phyloP scores from a whole-genome alignment of 53 echinoderm and acorn worm genomes.

The Zoroaster sp. region DNA sequence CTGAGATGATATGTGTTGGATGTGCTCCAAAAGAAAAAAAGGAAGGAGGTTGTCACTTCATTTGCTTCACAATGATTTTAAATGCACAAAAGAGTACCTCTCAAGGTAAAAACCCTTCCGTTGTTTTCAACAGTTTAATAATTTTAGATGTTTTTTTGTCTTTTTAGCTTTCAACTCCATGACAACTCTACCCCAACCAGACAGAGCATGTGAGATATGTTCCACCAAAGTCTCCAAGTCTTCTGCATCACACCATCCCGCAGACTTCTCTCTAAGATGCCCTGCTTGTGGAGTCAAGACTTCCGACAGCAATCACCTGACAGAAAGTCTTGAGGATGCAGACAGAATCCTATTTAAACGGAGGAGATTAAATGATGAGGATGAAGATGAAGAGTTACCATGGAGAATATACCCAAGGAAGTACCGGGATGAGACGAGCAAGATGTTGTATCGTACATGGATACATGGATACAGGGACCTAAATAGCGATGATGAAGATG shows the following conservation, averaged over 20 bases:
- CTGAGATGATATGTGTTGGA: no score
- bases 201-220: constrained; percentile 3
- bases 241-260: neutral
- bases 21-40: no score
- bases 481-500: neutral
- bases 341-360: neutral
- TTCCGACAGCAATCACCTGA: neutral
- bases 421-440: constrained; percentile 13
- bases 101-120: no score
- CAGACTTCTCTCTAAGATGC: neutral
- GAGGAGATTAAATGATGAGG: neutral
- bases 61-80: no score
- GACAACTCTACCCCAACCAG: neutral
- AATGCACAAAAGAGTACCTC: no score
- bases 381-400: neutral
- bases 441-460: neutral
- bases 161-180: neutral
- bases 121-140: neutral
- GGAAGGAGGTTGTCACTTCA: no score
- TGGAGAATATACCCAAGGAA: neutral
- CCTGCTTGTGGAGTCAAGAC: constrained; percentile 7
- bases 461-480: constrained; percentile 13
- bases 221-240: neutral
- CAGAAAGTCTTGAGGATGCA: neutral
- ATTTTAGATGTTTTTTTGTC: neutral